Percentiles rank a stretch among this genome's conserved stretches.
These are phyloP conservation scores for Meghimatium bilineatum DNA, from an alignment of 2,888 invertebrate species.

Conservation along the genomic window DNA sequence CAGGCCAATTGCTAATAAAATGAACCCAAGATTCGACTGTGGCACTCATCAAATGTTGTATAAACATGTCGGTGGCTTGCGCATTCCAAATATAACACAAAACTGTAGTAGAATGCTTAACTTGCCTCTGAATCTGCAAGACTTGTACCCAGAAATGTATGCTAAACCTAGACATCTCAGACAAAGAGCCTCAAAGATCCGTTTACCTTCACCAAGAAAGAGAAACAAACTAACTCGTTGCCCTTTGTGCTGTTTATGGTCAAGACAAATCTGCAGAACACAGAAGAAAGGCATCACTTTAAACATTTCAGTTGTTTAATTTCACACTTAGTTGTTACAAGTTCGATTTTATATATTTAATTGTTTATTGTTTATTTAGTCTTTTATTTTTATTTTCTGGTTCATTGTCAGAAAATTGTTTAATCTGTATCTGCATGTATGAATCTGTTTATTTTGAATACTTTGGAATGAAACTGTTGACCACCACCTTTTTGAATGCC, in stretches of 20 bases:
- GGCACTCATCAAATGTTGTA: conserved; percentile 47
- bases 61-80: background rate
- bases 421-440: too few relatives aligned
- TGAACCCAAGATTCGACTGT: conserved; percentile 25
- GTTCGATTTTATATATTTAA: too few relatives aligned
- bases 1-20: background rate
- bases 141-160: background rate
- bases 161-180: background rate
- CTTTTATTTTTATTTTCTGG: background rate
- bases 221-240: background rate
- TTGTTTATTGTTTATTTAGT: too few relatives aligned
- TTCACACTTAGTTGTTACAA: background rate
- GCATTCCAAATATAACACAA: background rate
- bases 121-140: conserved; percentile 34
- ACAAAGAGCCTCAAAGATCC: background rate
- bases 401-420: too few relatives aligned
- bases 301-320: background rate
- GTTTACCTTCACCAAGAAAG: background rate
- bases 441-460: too few relatives aligned
- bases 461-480: too few relatives aligned
- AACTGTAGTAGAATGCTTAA: background rate
- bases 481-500: too few relatives aligned
- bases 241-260: background rate
- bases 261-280: background rate
- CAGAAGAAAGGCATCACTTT: background rate